These are phyloP conservation scores for Anhinga rufa DNA, from an alignment of 2,113 vertebrate genomes.

Conservation along the genomic window DNA sequence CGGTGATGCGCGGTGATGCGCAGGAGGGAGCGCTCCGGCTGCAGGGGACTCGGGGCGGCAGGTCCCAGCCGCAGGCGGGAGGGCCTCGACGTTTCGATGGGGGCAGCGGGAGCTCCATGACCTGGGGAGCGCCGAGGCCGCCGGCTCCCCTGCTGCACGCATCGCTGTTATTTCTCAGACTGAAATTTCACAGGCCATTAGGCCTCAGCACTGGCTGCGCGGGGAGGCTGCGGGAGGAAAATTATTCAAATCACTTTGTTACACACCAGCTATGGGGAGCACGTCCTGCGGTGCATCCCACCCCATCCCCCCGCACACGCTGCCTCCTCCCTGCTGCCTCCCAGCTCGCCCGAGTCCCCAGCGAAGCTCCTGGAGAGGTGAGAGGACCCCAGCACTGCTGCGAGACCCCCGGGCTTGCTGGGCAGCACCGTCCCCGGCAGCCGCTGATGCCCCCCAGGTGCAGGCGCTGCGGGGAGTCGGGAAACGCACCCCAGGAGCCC, in stretches of 20 bases:
- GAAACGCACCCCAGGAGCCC: not conserved
- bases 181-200: not conserved
- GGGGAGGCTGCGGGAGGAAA: not conserved
- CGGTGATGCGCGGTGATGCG: not conserved
- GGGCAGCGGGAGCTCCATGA: not conserved
- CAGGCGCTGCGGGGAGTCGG: fast-evolving
- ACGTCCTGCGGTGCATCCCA: fast-evolving
- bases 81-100: fast-evolving
- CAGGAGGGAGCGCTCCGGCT: not conserved
- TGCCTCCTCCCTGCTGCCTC: not conserved
- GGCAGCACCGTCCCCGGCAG: not conserved
- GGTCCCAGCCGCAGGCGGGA: not conserved
- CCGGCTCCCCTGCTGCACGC: fast-evolving
- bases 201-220: fast-evolving
- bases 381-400: not conserved
- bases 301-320: fast-evolving
- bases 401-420: fast-evolving
- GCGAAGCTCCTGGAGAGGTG: fast-evolving
- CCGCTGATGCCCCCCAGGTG: fast-evolving
- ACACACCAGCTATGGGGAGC: not conserved
- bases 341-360: not conserved
- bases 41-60: fast-evolving
- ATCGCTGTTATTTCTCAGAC: not conserved
- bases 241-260: not conserved
- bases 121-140: fast-evolving